Conservation (phyloP, 2,888 invertebrate species). For the Apamea sordens region DNA sequence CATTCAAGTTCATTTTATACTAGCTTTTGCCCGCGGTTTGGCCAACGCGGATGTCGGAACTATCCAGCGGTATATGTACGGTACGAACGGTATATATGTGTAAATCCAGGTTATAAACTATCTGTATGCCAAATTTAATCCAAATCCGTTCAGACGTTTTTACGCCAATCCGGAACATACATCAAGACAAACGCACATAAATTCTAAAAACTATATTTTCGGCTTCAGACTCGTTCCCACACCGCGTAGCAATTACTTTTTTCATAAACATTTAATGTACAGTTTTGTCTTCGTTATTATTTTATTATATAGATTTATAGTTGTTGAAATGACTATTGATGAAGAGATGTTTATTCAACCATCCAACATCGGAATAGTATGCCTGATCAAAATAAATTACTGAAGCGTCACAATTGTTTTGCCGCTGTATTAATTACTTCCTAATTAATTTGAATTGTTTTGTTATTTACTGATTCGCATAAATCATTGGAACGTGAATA, state of each 20-base stretch:
- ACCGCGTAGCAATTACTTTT: no score
- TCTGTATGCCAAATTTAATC: no score
- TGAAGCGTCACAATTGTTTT: slow-evolving; percentile 14
- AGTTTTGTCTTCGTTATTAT: no score
- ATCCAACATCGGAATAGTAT: background rate
- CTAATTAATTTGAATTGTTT: slow-evolving; percentile 2
- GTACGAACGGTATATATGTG: no score
- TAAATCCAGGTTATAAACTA: background rate
- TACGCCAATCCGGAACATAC: no score
- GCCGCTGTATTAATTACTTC: slow-evolving; percentile 1
- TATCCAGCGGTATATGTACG: background rate
- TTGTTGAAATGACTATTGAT: background rate
- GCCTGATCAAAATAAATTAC: background rate
- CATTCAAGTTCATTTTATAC: background rate
- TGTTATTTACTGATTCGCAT: background rate
- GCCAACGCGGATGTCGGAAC: background rate
- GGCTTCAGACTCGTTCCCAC: no score
- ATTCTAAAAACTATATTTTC: no score
- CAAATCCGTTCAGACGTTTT: no score
- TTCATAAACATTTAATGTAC: no score
- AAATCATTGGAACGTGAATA: background rate
- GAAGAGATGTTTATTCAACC: background rate
- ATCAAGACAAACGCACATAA: no score
- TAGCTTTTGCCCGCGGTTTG: background rate
- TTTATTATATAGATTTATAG: background rate